Evolutionary conservation across 2,113 vertebrate species (phyloP).

Genomic region (Ophthalmolycus amberensis): DNA sequence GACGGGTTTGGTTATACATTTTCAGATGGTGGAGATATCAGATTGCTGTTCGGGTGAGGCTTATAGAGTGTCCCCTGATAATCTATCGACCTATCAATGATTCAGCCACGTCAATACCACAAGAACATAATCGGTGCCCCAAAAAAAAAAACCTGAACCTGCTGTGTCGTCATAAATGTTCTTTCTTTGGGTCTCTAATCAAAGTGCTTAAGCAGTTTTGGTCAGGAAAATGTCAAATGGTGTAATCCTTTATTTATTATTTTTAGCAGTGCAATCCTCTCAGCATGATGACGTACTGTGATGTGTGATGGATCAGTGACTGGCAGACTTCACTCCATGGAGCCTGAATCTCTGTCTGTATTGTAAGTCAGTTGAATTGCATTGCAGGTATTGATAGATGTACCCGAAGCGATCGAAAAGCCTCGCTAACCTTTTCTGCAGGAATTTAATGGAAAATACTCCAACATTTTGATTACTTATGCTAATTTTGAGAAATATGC

Average conservation of each 20-base stretch:
- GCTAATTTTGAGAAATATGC: background rate
- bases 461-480: background rate
- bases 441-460: background rate
- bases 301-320: slow-evolving; percentile 62
- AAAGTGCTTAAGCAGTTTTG: slow-evolving; percentile 76
- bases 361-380: background rate
- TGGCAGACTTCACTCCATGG: slow-evolving; percentile 27
- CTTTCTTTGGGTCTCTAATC: slow-evolving; percentile 45
- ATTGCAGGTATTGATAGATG: background rate
- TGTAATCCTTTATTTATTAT: slow-evolving; percentile 69
- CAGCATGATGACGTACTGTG: slow-evolving; percentile 67
- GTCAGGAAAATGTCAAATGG: slow-evolving; percentile 69
- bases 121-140: slow-evolving; percentile 19
- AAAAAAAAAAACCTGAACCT: slow-evolving; percentile 49
- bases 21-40: background rate
- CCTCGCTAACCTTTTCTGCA: background rate
- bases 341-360: slow-evolving; percentile 1
- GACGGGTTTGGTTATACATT: background rate
- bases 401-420: background rate
- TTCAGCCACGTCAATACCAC: slow-evolving; percentile 34
- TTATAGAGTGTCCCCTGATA: background rate
- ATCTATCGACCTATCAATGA: slow-evolving; percentile 17
- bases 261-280: slow-evolving; percentile 77
- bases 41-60: background rate
- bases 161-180: slow-evolving; percentile 17